Evolutionary conservation across 2,113 vertebrate species (phyloP).

Genomic region (Rhea americana): DNA sequence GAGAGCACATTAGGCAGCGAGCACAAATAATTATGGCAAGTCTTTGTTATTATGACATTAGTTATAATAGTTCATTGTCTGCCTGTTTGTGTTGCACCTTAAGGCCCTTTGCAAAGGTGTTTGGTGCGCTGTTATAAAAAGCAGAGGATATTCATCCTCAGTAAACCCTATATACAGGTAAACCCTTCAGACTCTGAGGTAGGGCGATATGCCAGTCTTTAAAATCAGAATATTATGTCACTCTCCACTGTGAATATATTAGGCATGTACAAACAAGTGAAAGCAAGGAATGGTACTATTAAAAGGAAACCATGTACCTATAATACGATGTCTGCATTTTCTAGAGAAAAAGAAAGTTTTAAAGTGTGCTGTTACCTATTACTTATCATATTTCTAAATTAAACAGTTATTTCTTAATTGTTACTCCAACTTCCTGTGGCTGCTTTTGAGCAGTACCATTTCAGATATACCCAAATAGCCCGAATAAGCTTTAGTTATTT

Average conservation of each 20-base stretch:
- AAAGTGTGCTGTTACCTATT: neutral
- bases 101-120: neutral
- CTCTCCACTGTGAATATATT: neutral
- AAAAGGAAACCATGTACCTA: neutral
- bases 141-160: neutral
- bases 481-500: neutral
- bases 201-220: constrained; percentile 2
- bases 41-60: constrained; percentile 59
- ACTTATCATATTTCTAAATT: neutral
- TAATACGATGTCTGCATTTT: neutral
- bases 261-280: neutral
- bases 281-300: neutral
- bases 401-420: neutral
- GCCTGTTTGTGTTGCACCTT: neutral
- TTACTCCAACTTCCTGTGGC: neutral
- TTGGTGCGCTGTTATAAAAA: neutral
- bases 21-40: constrained; percentile 38
- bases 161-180: neutral
- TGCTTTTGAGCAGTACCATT: neutral
- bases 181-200: neutral
- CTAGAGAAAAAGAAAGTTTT: constrained; percentile 3
- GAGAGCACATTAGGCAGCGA: constrained; percentile 38
- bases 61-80: constrained; percentile 59
- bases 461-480: neutral
- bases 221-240: neutral